A percentile compares a stretch with the other conserved stretches of the same genome.
These are phyloP conservation scores for Cosmia trapezina DNA, from an alignment of 2,888 invertebrate genomes.

Conservation along the genomic window DNA sequence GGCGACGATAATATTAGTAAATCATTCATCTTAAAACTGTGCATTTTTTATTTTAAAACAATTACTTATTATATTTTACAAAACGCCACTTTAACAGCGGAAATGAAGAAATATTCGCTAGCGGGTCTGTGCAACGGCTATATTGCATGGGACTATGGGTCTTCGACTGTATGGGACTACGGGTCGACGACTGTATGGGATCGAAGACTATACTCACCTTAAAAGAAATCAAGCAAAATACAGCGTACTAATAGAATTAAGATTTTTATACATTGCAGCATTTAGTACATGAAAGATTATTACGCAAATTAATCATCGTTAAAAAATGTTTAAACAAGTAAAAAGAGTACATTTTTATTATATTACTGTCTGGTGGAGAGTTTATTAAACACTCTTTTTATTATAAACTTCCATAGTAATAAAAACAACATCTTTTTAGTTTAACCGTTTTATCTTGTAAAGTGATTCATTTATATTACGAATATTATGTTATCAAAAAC, in stretches of 20 bases:
- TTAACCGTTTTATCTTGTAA: conserved; percentile 20
- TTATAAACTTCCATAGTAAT: conserved; percentile 42
- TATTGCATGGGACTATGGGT: too few species aligned
- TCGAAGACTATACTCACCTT: too few species aligned
- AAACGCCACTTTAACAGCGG: too few species aligned
- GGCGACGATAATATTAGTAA: too few species aligned
- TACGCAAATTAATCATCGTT: conserved; percentile 44
- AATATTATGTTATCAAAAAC: conserved; percentile 19
- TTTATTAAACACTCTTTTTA: conserved; percentile 53
- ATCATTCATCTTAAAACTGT: too few species aligned
- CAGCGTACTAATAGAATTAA: conserved; percentile 6
- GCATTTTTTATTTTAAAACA: too few species aligned
- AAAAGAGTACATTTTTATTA: conserved; percentile 39
- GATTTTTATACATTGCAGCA: conserved; percentile 27
- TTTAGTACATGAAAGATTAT: conserved; percentile 33
- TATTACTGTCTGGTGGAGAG: conserved; percentile 41
- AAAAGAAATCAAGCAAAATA: conserved; percentile 5
- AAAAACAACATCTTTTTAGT: conserved; percentile 46
- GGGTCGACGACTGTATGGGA: too few species aligned
- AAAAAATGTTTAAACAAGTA: conserved; percentile 33
- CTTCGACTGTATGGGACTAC: too few species aligned
- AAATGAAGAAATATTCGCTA: too few species aligned
- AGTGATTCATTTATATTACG: conserved; percentile 26
- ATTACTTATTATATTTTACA: too few species aligned
- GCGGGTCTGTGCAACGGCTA: too few species aligned